These are phyloP conservation scores for Elephantulus edwardii DNA, from an alignment of 2,113 vertebrate species.

Conservation along the genomic window DNA sequence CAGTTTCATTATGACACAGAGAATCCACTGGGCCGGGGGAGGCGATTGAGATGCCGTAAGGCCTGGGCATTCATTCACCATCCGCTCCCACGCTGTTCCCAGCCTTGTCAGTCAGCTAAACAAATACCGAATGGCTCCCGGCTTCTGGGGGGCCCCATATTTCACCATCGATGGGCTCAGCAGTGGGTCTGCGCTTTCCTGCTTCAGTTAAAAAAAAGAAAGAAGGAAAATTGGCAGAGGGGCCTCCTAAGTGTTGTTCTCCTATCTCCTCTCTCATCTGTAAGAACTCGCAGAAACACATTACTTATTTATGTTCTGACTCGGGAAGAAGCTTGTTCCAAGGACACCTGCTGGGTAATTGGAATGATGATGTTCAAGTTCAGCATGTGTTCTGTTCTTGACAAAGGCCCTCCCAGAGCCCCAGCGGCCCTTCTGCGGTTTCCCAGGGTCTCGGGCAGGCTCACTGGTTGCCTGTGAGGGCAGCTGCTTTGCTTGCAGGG, in stretches of 20 bases:
- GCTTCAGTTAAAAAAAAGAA: too few relatives aligned
- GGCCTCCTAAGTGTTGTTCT: rapidly evolving
- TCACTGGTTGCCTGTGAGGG: neutral
- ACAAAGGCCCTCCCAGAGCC: neutral
- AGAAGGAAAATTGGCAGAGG: neutral
- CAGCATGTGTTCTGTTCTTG: rapidly evolving
- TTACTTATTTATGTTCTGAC: neutral
- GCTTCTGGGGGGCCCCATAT: rapidly evolving
- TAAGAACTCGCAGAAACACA: neutral
- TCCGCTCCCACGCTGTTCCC: rapidly evolving
- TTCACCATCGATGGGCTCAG: neutral
- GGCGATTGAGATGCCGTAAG: rapidly evolving
- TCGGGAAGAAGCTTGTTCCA: neutral
- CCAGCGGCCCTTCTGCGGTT: neutral
- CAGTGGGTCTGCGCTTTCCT: rapidly evolving
- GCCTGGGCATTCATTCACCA: neutral
- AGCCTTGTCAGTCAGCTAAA: neutral
- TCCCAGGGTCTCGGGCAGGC: neutral
- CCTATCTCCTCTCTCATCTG: neutral
- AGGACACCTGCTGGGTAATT: neutral
- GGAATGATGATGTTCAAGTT: neutral
- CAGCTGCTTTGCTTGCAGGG: too few relatives aligned
- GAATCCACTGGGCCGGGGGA: rapidly evolving
- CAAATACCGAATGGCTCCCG: rapidly evolving
- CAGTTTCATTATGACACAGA: neutral